Evolutionary conservation across 2,113 vertebrate genomes (phyloP).

Genomic region (Macrotis lagotis): DNA sequence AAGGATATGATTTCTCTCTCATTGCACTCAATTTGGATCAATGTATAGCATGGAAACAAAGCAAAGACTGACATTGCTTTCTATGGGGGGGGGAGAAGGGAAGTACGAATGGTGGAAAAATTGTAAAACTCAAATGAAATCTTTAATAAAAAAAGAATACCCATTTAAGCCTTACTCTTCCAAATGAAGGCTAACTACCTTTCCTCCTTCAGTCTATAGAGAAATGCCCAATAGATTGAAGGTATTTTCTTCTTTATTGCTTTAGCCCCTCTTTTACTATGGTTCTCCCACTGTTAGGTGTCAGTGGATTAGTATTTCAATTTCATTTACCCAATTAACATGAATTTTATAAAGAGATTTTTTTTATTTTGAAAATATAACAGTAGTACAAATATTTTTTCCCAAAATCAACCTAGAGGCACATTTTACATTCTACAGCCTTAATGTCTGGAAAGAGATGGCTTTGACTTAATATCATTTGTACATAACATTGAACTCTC

Average conservation of each 20-base stretch:
- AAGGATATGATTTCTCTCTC: too few species aligned
- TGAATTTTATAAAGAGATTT: not conserved
- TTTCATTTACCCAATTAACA: not conserved
- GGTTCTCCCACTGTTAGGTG: not conserved
- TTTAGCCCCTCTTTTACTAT: not conserved
- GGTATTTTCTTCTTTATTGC: not conserved
- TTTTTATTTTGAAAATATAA: not conserved
- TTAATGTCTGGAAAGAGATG: not conserved
- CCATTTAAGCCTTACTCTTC: too few species aligned
- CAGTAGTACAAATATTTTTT: not conserved
- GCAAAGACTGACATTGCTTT: too few species aligned
- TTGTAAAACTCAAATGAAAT: too few species aligned
- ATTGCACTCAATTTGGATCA: too few species aligned
- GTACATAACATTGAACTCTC: not conserved
- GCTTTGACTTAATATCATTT: not conserved
- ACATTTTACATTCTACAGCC: not conserved
- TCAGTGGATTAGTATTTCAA: not conserved
- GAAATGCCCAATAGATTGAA: not conserved
- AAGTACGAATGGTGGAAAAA: too few species aligned
- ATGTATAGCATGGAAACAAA: too few species aligned
- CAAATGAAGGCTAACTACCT: not conserved
- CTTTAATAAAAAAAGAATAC: not conserved
- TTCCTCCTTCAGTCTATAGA: not conserved
- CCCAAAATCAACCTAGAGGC: not conserved
- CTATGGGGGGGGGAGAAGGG: too few species aligned